Base-by-base conservation (phyloP, 2,797 vertebrate species). In the Vultur gryphus region DNA sequence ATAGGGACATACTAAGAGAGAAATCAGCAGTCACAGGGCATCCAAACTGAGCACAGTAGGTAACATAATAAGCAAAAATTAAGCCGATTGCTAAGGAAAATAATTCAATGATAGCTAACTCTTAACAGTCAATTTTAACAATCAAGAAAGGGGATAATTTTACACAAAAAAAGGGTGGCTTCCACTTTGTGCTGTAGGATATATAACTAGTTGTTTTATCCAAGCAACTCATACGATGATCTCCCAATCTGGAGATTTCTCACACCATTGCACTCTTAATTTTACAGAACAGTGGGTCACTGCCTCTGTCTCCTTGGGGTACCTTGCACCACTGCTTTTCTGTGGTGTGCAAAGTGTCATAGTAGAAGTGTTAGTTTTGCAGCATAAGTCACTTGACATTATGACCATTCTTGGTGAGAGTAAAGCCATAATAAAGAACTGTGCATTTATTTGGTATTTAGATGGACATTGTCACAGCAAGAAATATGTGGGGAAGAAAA, bases 181-280 rank as follows among this genome's bases (percentile, higher is more conserved):
- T 90, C 35, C 49, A 29, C n/a, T 95, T 83, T 51, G 14, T 75
- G n/a, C 44, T 70, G 29, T 41, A 26, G 71, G n/a, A 52, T 79
- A 10, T 15, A 9, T 15, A 75, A 39, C 48, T 33, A 31, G 20
- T 54, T 55, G 78, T 92, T 96, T 86, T 70, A 87, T 19, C 37
- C 69, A 66, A 16, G 39, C 31, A 66, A 44, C 37, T 77, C 69
- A 11, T 19, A 15, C 1, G 8, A 23, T 0, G 9, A 31, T 86
- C 76, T 89, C 72, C 58, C 76, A 67, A 2, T 48, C 25, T 66
- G 78, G 44, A 78, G 46, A 67, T 86, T 93, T 84, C 87, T 89
- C 78, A 87, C 65, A 41, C 58, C 57, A 19, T 10, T 71, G 81
- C 81, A 66, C 84, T 94, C 83, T 80, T 94, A 88, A 92, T 96